Evolutionary conservation across 2,797 vertebrate species (phyloP).

Genomic region (Chaetodon trifasciatus): DNA sequence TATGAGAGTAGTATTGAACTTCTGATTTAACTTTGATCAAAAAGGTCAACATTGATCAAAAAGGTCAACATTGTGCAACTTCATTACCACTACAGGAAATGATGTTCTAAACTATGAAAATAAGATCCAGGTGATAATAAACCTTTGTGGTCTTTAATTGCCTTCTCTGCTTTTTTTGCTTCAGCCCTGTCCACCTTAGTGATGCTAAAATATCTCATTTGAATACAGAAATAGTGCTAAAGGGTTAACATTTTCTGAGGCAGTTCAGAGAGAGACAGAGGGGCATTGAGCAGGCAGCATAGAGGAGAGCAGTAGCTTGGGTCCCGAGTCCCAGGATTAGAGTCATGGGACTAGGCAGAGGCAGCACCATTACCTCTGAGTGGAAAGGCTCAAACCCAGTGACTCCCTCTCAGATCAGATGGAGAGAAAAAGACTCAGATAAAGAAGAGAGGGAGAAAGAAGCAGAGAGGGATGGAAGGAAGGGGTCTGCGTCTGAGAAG

Average conservation of each 20-base stretch:
- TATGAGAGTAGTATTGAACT: background rate
- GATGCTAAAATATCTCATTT: constrained; percentile 16
- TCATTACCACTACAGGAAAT: background rate
- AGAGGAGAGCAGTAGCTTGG: constrained; percentile 70
- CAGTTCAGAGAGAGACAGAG: constrained; percentile 64
- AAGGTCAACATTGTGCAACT: background rate
- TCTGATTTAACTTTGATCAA: background rate
- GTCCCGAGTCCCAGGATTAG: constrained; percentile 82
- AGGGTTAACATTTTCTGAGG: constrained; percentile 70
- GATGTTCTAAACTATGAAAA: background rate
- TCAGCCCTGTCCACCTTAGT: background rate
- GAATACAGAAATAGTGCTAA: constrained; percentile 32
- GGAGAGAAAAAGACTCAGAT: constrained; percentile 60
- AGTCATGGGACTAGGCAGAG: constrained; percentile 83
- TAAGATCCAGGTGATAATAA: background rate
- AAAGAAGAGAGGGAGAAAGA: constrained; percentile 34
- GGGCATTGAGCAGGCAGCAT: constrained; percentile 67
- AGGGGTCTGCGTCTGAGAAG: constrained; percentile 30
- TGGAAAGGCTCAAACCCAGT: constrained; percentile 80
- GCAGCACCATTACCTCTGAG: constrained; percentile 81
- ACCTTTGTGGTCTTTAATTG: background rate
- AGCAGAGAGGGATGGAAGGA: constrained; percentile 35
- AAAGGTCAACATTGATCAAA: background rate
- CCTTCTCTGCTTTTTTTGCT: too few relatives aligned
- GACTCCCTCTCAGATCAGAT: constrained; percentile 78